Evolutionary conservation across 2,888 invertebrate genomes (phyloP).

Genomic region (Tromatobia lineatoria): DNA sequence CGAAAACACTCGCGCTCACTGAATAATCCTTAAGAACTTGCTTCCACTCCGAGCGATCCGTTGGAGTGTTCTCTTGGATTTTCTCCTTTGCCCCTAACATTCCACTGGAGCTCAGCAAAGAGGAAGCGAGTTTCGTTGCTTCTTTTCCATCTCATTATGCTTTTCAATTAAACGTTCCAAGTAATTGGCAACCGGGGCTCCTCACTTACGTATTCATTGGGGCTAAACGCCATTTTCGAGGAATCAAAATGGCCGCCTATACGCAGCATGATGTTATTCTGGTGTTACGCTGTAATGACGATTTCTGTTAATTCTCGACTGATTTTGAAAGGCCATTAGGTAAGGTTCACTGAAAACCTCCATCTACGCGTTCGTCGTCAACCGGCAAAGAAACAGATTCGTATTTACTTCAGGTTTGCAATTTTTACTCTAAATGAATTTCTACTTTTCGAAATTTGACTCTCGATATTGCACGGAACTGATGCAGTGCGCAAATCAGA

Average conservation of each 20-base stretch:
- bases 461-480: slow-evolving; percentile 11
- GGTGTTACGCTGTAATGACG: slow-evolving; percentile 37
- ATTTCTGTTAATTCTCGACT: slow-evolving; percentile 47
- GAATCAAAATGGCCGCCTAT: neutral
- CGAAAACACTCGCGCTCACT: slow-evolving; percentile 1
- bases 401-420: slow-evolving; percentile 50
- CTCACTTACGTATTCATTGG: slow-evolving; percentile 52
- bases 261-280: neutral
- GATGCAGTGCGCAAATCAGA: neutral
- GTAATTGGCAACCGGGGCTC: slow-evolving; percentile 34
- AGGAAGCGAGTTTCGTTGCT: slow-evolving; percentile 16
- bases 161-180: slow-evolving; percentile 59
- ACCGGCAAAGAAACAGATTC: slow-evolving; percentile 44
- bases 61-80: neutral
- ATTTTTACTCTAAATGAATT: slow-evolving; percentile 53
- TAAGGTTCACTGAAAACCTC: slow-evolving; percentile 32
- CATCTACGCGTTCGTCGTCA: slow-evolving; percentile 37
- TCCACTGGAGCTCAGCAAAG: neutral
- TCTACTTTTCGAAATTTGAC: slow-evolving; percentile 49
- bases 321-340: slow-evolving; percentile 38
- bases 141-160: slow-evolving; percentile 62
- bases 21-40: slow-evolving; percentile 22
- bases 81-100: neutral
- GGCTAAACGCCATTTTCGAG: slow-evolving; percentile 49
- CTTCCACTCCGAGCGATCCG: slow-evolving; percentile 6